Evolutionary conservation across 2,888 invertebrate genomes (phyloP).

Genomic region (Oligia latruncula): DNA sequence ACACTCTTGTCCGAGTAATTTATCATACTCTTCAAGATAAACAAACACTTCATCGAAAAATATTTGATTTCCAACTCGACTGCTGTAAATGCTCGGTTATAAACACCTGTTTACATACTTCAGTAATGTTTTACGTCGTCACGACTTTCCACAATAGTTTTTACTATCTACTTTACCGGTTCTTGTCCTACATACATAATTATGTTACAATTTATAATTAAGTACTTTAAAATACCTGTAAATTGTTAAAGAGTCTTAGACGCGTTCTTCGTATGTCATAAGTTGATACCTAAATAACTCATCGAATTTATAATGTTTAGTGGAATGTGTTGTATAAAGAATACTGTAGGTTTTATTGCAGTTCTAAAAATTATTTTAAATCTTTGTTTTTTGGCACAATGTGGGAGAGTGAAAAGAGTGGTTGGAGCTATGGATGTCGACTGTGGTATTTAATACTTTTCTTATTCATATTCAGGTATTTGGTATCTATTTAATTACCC

Average conservation of each 20-base stretch:
- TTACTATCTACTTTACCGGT: constrained; percentile 40
- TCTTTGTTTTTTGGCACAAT: constrained; percentile 61
- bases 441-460: constrained; percentile 77
- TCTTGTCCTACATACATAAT: constrained; percentile 11
- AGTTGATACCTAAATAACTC: constrained; percentile 9
- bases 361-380: constrained; percentile 53
- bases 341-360: constrained; percentile 37
- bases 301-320: constrained; percentile 19
- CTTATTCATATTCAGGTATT: constrained; percentile 26
- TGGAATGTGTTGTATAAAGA: constrained; percentile 61
- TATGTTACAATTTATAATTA: constrained; percentile 31
- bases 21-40: constrained; percentile 37
- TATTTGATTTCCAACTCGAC: constrained; percentile 40
- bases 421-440: constrained; percentile 78
- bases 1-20: constrained; percentile 38
- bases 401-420: constrained; percentile 81
- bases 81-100: constrained; percentile 35
- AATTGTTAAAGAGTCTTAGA: constrained; percentile 29
- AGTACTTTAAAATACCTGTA: constrained; percentile 19
- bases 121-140: constrained; percentile 70
- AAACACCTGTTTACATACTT: constrained; percentile 70
- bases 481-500: background rate
- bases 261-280: constrained; percentile 9
- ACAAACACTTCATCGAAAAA: constrained; percentile 43
- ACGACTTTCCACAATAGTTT: constrained; percentile 73